Evolutionary conservation across 2,113 vertebrate species (phyloP).

Genomic region (Corvus hawaiiensis): DNA sequence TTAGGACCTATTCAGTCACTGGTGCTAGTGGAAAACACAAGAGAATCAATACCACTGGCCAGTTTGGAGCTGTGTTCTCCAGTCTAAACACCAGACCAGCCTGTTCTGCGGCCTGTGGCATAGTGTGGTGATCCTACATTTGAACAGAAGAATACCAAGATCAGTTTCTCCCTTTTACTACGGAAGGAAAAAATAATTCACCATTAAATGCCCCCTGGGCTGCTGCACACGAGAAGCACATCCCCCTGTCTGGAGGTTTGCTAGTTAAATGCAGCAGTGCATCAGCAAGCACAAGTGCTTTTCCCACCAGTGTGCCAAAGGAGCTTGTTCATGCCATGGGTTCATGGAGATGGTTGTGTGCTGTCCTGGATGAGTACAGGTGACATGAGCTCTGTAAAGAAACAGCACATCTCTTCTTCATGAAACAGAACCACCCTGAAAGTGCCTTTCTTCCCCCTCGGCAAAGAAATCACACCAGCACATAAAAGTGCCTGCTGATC

Average conservation of each 20-base stretch:
- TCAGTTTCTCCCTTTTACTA: background rate
- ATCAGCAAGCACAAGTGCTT: background rate
- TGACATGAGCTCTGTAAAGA: background rate
- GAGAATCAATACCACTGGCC: background rate
- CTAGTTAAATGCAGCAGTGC: background rate
- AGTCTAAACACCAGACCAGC: background rate
- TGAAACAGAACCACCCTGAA: background rate
- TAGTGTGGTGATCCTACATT: rapidly evolving
- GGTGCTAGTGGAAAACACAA: background rate
- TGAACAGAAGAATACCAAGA: background rate
- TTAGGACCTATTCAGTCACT: background rate
- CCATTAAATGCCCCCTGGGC: background rate
- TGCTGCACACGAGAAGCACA: background rate
- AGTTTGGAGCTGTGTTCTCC: background rate
- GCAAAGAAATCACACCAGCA: background rate
- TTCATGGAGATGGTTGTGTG: background rate
- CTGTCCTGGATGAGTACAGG: background rate
- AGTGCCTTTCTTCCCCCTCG: background rate
- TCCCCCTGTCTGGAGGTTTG: background rate
- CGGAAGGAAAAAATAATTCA: rapidly evolving
- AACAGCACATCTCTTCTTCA: background rate
- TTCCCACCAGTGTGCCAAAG: background rate
- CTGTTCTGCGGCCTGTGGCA: background rate
- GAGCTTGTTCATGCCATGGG: background rate
- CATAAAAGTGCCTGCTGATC: background rate